Evolutionary conservation across 2,113 vertebrate genomes (phyloP).

Genomic region (Dendrocopos noguchii): DNA sequence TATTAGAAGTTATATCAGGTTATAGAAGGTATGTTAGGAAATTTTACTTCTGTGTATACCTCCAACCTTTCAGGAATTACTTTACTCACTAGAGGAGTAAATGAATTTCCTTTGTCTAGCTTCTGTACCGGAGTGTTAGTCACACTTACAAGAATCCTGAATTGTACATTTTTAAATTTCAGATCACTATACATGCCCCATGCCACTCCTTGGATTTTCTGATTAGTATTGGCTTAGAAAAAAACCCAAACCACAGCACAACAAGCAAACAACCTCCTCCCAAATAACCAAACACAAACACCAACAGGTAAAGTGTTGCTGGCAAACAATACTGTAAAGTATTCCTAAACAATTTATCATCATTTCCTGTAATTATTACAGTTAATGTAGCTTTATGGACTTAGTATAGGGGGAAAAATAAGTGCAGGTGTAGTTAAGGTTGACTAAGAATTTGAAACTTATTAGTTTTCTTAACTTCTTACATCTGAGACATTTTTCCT

Average conservation of each 20-base stretch:
- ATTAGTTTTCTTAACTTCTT: background rate
- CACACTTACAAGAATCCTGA: background rate
- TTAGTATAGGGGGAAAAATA: background rate
- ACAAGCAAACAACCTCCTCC: background rate
- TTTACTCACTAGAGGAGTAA: background rate
- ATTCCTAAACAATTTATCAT: background rate
- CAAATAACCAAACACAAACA: background rate
- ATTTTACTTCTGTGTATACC: background rate
- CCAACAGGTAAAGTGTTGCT: background rate
- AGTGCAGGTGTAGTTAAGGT: background rate
- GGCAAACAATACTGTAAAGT: background rate
- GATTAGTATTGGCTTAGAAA: background rate
- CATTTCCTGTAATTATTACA: slow-evolving; percentile 22
- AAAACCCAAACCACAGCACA: background rate
- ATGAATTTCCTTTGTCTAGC: background rate
- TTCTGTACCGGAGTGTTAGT: background rate
- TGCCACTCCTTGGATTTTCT: background rate
- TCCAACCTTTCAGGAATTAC: background rate
- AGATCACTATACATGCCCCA: background rate
- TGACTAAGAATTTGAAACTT: background rate
- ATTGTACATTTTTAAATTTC: background rate
- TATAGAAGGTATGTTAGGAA: background rate
- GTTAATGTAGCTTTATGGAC: slow-evolving; percentile 1
- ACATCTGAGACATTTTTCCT: background rate
- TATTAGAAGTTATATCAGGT: background rate